phyloP scores from a whole-genome alignment of 2,888 invertebrate species.

The Zygothrica quintamaculata region DNA sequence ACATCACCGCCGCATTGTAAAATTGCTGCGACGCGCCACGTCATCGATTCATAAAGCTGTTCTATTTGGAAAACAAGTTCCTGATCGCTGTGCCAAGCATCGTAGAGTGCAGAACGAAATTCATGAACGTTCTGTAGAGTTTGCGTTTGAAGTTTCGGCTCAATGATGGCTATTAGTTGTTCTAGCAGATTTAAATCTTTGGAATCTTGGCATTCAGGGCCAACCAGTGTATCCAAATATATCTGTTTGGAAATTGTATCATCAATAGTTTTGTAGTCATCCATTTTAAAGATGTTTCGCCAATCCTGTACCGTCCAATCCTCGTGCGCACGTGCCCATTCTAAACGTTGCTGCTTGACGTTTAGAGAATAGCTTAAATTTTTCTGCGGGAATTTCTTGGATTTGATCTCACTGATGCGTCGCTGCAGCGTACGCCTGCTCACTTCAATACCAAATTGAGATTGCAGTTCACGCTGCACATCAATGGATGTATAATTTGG shows the following conservation, averaged over 20 bases:
- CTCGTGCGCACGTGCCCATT: constrained; percentile 60
- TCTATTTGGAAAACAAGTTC: constrained; percentile 57
- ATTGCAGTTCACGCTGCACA: constrained; percentile 51
- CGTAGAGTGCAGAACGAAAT: constrained; percentile 57
- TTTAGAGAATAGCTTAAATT: constrained; percentile 14
- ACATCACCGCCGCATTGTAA: constrained; percentile 48
- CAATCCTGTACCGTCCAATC: constrained; percentile 63
- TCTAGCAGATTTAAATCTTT: constrained; percentile 63
- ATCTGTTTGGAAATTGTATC: constrained; percentile 54
- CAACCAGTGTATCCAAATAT: constrained; percentile 59
- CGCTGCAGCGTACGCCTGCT: constrained; percentile 66
- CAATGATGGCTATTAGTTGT: constrained; percentile 61
- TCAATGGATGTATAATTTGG: constrained; percentile 63
- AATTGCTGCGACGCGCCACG: constrained; percentile 50
- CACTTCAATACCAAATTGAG: constrained; percentile 58
- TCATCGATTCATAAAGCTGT: constrained; percentile 62
- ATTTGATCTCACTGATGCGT: constrained; percentile 63
- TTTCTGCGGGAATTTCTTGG: constrained; percentile 12
- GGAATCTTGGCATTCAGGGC: constrained; percentile 46
- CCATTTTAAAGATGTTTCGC: constrained; percentile 74
- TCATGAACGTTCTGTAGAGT: constrained; percentile 55
- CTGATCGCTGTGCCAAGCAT: constrained; percentile 68
- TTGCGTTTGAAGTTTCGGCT: constrained; percentile 49
- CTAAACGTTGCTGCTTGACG: constrained; percentile 31
- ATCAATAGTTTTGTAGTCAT: constrained; percentile 44